A percentile compares a stretch with the other conserved stretches of the same genome.
Conservation (phyloP, 2,888 invertebrate genomes). For the Tortricodes alternella region DNA sequence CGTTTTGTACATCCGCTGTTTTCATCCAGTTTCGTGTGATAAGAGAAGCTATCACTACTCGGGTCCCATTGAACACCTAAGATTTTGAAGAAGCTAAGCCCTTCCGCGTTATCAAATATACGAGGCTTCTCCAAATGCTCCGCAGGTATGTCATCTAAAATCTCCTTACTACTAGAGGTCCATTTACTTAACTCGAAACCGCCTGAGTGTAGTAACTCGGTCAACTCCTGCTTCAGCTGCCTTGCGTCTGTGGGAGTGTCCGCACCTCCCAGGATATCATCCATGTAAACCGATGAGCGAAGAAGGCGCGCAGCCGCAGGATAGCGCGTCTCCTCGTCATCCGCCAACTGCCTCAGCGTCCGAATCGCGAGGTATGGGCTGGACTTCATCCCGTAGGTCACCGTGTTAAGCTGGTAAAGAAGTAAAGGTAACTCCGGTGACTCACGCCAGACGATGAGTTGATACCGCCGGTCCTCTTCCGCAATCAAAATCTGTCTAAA, state of each 20-base stretch:
- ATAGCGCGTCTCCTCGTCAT: background rate
- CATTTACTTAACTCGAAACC: conserved; percentile 7
- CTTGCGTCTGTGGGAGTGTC: background rate
- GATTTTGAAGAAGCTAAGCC: background rate
- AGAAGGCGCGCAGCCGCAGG: background rate
- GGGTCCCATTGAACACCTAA: background rate
- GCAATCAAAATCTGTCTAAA: background rate
- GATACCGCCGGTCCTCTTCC: background rate
- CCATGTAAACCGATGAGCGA: background rate
- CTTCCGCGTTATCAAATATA: background rate
- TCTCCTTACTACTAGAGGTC: background rate
- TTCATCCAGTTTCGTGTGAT: background rate
- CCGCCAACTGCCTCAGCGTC: background rate
- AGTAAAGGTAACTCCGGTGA: background rate
- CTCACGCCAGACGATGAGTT: conserved; percentile 1
- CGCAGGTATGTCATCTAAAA: background rate
- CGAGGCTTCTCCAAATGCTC: background rate
- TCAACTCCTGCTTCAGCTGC: background rate
- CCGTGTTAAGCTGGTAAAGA: background rate
- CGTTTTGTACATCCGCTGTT: background rate
- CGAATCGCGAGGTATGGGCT: conserved; percentile 1
- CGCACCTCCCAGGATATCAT: background rate
- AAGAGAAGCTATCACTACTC: background rate
- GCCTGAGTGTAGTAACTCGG: background rate
- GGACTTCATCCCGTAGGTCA: background rate